Evolutionary conservation across 2,888 invertebrate genomes (phyloP).

Genomic region (Drosophila eohydei): DNA sequence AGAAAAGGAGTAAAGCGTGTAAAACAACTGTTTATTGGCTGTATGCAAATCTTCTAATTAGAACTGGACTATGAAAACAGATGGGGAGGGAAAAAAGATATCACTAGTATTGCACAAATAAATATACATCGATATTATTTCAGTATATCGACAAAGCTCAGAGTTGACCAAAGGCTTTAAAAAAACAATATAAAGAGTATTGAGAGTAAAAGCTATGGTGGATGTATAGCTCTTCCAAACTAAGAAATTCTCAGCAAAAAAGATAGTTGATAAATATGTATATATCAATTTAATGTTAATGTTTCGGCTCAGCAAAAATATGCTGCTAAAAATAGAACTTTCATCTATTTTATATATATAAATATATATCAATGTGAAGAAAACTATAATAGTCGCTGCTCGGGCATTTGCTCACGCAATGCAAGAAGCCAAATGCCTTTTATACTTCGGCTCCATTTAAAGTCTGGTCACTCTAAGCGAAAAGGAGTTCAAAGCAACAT

Average conservation of each 20-base stretch:
- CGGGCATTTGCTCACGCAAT: not conserved
- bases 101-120: not conserved
- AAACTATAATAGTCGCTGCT: not conserved
- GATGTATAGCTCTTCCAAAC: not conserved
- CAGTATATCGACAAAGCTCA: not conserved
- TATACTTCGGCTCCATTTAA: constrained; percentile 13
- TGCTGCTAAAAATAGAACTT: no score
- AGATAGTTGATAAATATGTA: no score
- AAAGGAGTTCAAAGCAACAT: constrained; percentile 41
- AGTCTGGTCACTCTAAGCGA: constrained; percentile 45
- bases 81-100: not conserved
- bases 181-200: not conserved
- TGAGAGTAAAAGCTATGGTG: not conserved
- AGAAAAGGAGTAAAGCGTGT: not conserved
- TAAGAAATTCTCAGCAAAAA: not conserved
- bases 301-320: no score
- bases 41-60: constrained; percentile 4
- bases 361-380: no score
- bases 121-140: not conserved
- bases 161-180: not conserved
- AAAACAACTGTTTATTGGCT: not conserved
- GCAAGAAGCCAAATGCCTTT: not conserved
- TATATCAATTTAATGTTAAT: no score
- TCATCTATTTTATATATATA: not conserved
- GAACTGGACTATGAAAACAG: not conserved